Evolutionary conservation across 2,888 invertebrate species (phyloP), one percentile per base, ranked within the genome.

Genomic region (Podotricha telesiphe): DNA sequence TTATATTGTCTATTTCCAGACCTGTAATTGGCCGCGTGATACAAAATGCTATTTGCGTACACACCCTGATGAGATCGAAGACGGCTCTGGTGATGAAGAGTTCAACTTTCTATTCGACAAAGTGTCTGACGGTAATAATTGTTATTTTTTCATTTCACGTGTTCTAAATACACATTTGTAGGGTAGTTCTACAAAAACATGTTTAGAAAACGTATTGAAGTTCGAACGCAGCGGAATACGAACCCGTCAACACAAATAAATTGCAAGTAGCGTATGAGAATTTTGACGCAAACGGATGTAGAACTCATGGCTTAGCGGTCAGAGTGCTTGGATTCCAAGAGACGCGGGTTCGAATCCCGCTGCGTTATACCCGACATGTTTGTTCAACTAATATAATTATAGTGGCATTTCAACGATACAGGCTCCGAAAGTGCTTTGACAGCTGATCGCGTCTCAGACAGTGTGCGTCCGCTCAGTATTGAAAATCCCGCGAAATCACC

Each of bases 21-120:
- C 72, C 0, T 91, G 91, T 73, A 83, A 88, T 68, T 86, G 83
- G 81, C 68, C 72, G 0, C 78, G 77, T 73, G 79, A 75, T 0
- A 78, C 79, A 0, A 74, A 75, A 0, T 92, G 91, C 68, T 68
- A 58, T 8, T 77, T 88, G 1, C 80, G 89, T 5, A 74, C 64
- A 0, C 75, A 62, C 0, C 75, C 74, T 0, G 80, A 79, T 13
- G 81, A 81, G 1, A 56, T 73, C 1, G 80, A 79, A 1, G 79
- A 79, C 13, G 4, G 55, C 3, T 28, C 22, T 4, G 81, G 81
- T 0, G 81, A 79, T 0, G 83, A 80, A 4, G 74, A 67, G 3
- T 75, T 77, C 28, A 69, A 73, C 34, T 69, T 67, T 62, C 61
- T 75, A 20, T 63, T 68, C 8, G 75, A 73, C 20, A 72, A 65